Evolutionary conservation across 1,140 invertebrate genomes (phyloP), one percentile per base, ranked within the genome.

Genomic region (Aphidius ervi): DNA sequence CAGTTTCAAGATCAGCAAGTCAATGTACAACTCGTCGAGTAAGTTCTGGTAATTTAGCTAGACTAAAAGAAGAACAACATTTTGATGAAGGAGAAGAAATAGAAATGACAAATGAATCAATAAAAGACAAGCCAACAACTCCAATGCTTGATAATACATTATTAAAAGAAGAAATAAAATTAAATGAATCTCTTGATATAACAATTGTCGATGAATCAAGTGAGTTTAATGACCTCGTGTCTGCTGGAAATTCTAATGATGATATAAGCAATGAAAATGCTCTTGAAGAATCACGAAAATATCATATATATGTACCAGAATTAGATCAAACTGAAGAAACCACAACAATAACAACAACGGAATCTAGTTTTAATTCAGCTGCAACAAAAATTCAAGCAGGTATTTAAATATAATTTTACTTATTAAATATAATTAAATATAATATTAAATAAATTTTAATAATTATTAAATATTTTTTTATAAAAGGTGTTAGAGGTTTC

Each of bases 301-400:
- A 52, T 66, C 63, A 64, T 8, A 59, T 68, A 46, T 64, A 63
- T 37, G 57, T 65, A 37, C 57, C 61, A 23, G 67, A 62, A 55
- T 53, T 59, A 9, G 56, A 56, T 10, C 46, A 16, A 9, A 62
- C 59, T 43, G 56, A 65, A 9, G 56, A 67, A 37, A 58, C 55
- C 2, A 31, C 23, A 31, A 31, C 23, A 31, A 31, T 31, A 31
- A 57, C 59, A n/a, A 58, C 49, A 8, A 58, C 42, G 2, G 56
- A 57, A 16, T 66, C 61, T 8, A 70, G 67, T 46, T 70, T 68
- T 10, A 65, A 50, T 48, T 71, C 67, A 3, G 70, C 73, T 5
- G 70, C 61, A 5, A 67, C 69, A 5, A 71, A 70, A 64, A 73
- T 74, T 65, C 74, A 76, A 70, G 70, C 71, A 42, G 68, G 74